A percentile compares a stretch with the other conserved stretches of the same genome.
phyloP scores from a whole-genome alignment of 2,888 invertebrate genomes.

The Barypeithes pellucidus region DNA sequence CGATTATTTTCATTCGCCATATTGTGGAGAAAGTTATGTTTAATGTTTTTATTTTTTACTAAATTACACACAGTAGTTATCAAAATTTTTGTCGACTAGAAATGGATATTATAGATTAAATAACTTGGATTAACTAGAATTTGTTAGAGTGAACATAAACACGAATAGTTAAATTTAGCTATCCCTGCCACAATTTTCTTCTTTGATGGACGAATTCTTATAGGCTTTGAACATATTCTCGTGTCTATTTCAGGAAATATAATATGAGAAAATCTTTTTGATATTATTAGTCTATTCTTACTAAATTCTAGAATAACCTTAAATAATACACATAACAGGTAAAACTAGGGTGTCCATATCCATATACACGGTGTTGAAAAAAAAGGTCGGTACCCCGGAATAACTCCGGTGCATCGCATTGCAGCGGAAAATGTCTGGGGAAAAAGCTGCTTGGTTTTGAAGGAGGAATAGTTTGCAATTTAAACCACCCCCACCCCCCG shows the following conservation, averaged over 20 bases:
- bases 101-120: neutral
- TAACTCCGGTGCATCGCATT: too few relatives aligned
- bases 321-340: too few relatives aligned
- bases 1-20: neutral
- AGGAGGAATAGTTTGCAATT: too few relatives aligned
- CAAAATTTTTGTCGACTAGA: too few relatives aligned
- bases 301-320: neutral
- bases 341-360: too few relatives aligned
- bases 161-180: slow-evolving; percentile 8
- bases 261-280: neutral
- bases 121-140: neutral
- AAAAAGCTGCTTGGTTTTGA: too few relatives aligned
- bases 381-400: too few relatives aligned
- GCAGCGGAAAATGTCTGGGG: too few relatives aligned
- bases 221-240: neutral
- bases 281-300: neutral
- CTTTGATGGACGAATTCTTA: slow-evolving; percentile 1
- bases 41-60: too few relatives aligned
- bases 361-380: too few relatives aligned
- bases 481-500: too few relatives aligned
- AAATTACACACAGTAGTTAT: too few relatives aligned
- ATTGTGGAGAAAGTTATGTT: neutral
- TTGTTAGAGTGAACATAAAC: neutral
- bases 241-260: slow-evolving; percentile 12
- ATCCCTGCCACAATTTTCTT: neutral